Evolutionary conservation across 1,140 invertebrate species (phyloP).

Genomic region (Belonocnema kinseyi): DNA sequence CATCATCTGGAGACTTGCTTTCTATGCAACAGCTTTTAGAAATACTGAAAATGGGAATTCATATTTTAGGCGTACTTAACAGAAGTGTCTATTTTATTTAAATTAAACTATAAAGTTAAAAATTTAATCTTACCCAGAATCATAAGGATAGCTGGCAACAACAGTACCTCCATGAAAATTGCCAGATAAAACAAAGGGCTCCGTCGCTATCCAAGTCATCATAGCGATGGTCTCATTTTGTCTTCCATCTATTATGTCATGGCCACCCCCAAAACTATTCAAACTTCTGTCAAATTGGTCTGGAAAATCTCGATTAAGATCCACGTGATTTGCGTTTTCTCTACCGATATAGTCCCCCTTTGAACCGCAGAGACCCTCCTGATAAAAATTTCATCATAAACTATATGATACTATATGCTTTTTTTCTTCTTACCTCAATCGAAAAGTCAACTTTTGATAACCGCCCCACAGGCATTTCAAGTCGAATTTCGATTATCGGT

Average conservation of each 20-base stretch:
- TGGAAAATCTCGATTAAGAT: conserved; percentile 93
- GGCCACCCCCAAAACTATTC: conserved; percentile 58
- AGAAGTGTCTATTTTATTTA: not conserved
- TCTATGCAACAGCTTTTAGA: conserved; percentile 80
- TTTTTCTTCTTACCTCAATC: not conserved
- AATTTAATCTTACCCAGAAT: conserved; percentile 79
- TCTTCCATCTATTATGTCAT: conserved; percentile 73
- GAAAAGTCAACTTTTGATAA: no score
- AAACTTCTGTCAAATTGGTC: conserved; percentile 83
- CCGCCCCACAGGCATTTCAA: no score
- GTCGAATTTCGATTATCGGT: no score
- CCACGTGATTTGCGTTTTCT: conserved; percentile 86
- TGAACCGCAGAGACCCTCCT: conserved; percentile 89
- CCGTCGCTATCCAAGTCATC: conserved; percentile 90
- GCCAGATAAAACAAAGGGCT: conserved; percentile 93
- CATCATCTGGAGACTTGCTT: conserved; percentile 91
- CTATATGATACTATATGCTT: not conserved
- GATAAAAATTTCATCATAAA: conserved; percentile 43
- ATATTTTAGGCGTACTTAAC: conserved; percentile 1
- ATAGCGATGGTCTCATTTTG: conserved; percentile 95
- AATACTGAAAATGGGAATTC: conserved; percentile 66
- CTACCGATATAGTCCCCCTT: conserved; percentile 81
- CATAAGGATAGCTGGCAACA: conserved; percentile 93
- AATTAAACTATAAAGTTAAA: not conserved
- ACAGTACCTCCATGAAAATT: conserved; percentile 95